Conservation (phyloP, 1,140 invertebrate species). For the Gryon sp. region DNA sequence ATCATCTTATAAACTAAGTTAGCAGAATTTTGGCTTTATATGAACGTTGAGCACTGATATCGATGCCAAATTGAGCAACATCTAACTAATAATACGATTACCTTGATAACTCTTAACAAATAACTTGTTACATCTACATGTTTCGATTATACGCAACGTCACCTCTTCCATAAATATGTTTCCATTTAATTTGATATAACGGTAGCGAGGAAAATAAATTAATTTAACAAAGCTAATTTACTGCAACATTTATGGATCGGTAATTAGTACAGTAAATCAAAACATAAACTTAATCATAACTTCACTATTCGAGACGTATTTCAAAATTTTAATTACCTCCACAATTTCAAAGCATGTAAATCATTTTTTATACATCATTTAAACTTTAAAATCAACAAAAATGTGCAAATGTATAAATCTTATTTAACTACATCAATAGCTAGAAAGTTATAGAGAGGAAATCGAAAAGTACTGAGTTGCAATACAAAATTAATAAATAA, state of each 20-base stretch:
- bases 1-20: constrained; percentile 41
- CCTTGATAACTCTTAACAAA: constrained; percentile 40
- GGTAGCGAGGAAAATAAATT: constrained; percentile 10
- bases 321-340: no score
- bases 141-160: constrained; percentile 25
- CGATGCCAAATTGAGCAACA: constrained; percentile 26
- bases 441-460: no score
- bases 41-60: constrained; percentile 23
- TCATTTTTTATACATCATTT: no score
- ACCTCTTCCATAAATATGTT: constrained; percentile 3
- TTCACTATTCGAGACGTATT: no score
- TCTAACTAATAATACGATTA: constrained; percentile 39
- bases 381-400: no score
- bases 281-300: no score
- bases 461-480: no score
- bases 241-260: neutral
- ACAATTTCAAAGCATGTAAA: no score
- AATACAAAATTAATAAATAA: no score
- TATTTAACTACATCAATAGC: no score
- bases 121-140: constrained; percentile 26
- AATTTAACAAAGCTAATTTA: constrained; percentile 2
- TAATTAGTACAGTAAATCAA: no score
- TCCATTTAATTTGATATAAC: constrained; percentile 10
- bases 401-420: no score
- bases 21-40: constrained; percentile 35